Percentiles rank a stretch among this genome's conserved stretches.
Evolutionary conservation across 2,113 vertebrate species (phyloP).

Genomic region (Isichthys henryi): DNA sequence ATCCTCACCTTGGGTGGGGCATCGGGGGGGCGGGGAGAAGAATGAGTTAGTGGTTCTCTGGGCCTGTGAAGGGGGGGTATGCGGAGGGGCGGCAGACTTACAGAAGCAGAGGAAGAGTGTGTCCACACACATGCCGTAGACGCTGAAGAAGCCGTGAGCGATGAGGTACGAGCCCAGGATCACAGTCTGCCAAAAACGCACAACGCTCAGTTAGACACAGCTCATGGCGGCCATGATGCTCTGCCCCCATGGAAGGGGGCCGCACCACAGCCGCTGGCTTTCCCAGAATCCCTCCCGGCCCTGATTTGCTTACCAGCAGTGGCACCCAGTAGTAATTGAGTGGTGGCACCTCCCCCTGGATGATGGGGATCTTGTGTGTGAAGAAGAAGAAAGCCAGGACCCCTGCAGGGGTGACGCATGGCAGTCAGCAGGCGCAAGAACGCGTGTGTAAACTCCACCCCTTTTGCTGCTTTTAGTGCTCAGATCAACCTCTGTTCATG

Average conservation of each 20-base stretch:
- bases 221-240: background rate
- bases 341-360: slow-evolving; percentile 68
- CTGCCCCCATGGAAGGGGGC: no score
- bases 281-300: background rate
- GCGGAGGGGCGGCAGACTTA: slow-evolving; percentile 61
- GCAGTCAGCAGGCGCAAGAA: background rate
- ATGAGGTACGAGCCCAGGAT: slow-evolving; percentile 84
- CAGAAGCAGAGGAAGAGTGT: slow-evolving; percentile 96
- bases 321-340: slow-evolving; percentile 94
- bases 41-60: background rate
- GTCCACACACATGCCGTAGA: slow-evolving; percentile 96
- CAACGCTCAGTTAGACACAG: background rate
- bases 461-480: background rate
- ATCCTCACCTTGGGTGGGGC: slow-evolving; percentile 79
- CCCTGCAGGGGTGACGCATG: slow-evolving; percentile 52
- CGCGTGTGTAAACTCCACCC: background rate
- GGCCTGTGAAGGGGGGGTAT: background rate
- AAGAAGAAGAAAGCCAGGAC: slow-evolving; percentile 87
- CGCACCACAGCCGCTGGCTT: background rate
- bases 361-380: slow-evolving; percentile 68
- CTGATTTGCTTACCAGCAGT: slow-evolving; percentile 71
- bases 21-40: slow-evolving; percentile 27
- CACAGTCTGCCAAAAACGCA: slow-evolving; percentile 67
- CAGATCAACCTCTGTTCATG: background rate
- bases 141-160: slow-evolving; percentile 89